Evolutionary conservation across 2,888 invertebrate species (phyloP), one percentile per base, ranked within the genome.

Genomic region (Pterostichus niger): DNA sequence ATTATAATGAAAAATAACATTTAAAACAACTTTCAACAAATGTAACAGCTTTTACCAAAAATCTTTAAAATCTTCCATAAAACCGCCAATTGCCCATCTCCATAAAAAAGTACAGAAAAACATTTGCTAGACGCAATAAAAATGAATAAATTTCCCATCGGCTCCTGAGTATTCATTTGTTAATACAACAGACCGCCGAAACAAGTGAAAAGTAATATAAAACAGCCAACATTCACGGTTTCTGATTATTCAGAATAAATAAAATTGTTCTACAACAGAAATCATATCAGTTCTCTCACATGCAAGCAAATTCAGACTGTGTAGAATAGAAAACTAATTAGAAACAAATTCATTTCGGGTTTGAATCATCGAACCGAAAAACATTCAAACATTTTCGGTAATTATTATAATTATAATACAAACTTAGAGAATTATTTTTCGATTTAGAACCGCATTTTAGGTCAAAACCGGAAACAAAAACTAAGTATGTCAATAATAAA

Each of bases 21-120:
- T 81, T 78, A 61, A 71, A 82, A 73, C 71, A 82, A 82, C 24
- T 73, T 44, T 82, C 35, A 82, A 82, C 82, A 82, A 82, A 75
- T 73, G 68, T 59, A 75, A 59, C 54, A 82, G 54, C 73, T 31
- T 40, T 75, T 17, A 54, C 56, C 56, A 82, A 75, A 59, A 46
- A 40, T 40, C 49, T 17, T 77, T 77, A 75, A 44, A 59, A 59
- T 31, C 59, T 24, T 59, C 59, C 59, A 59, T 13, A 64, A 64
- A 54, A 56, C 56, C 54, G 15, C 17, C 33, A 75, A 44, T 17
- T 71, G 40, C 81, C 82, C 82, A 52, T 52, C 49, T 61, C 82
- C 82, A 77, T 77, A 77, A 52, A 31, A 64, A 71, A 44, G 24
- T 71, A 71, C 44, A 71, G 68, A 71, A 71, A 68, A 71, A 35